A percentile compares a stretch with the other conserved stretches of the same genome.
Evolutionary conservation across 2,113 vertebrate genomes (phyloP).

Genomic region (Dicentrarchus labrax): DNA sequence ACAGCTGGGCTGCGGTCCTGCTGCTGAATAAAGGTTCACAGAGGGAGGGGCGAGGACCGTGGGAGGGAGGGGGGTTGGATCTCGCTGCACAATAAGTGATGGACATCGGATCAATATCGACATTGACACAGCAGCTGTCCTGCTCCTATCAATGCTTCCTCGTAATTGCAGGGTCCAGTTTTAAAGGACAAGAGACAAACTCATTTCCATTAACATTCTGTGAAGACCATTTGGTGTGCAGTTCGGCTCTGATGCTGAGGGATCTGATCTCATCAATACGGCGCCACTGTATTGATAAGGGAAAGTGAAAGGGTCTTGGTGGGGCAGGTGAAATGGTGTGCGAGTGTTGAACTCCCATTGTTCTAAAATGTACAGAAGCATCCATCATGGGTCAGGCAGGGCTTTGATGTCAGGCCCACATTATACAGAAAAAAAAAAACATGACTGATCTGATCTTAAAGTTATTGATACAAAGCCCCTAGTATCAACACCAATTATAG

Average conservation of each 20-base stretch:
- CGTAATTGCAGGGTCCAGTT: conserved; percentile 65
- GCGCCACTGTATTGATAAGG: conserved; percentile 51
- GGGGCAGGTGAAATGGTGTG: background rate
- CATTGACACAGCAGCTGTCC: conserved; percentile 83
- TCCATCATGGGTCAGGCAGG: background rate
- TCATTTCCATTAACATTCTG: conserved; percentile 72
- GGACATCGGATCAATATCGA: conserved; percentile 83
- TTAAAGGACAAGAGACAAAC: conserved; percentile 64
- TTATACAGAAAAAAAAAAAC: background rate
- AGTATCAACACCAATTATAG: background rate
- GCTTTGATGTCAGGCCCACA: background rate
- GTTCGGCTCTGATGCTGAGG: conserved; percentile 50
- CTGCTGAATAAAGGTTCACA: conserved; percentile 69
- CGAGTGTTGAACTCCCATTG: background rate
- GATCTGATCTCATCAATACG: conserved; percentile 63
- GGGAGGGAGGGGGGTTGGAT: conserved; percentile 56
- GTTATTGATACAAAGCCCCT: background rate
- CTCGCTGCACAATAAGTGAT: conserved; percentile 70
- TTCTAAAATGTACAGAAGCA: conserved; percentile 1
- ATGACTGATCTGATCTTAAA: background rate
- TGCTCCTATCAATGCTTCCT: conserved; percentile 72
- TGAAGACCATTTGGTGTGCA: conserved; percentile 52
- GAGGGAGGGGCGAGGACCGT: conserved; percentile 47
- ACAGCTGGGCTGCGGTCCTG: conserved; percentile 70
- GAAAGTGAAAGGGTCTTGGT: conserved; percentile 33